These are phyloP conservation scores for Tachysurus fulvidraco DNA, from an alignment of 2,113 vertebrate genomes.

Conservation along the genomic window DNA sequence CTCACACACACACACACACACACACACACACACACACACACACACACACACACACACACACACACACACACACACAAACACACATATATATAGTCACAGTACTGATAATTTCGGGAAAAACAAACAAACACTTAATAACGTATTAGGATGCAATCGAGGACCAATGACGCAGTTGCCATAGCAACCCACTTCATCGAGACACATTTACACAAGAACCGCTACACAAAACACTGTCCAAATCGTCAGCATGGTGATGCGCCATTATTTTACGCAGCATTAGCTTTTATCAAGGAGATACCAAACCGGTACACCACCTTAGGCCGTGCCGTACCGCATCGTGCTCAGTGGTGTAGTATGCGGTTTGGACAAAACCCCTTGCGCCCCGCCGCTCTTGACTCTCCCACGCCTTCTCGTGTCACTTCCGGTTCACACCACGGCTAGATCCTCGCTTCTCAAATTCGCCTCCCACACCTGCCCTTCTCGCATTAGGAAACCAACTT, in stretches of 20 bases:
- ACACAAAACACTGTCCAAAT: neutral
- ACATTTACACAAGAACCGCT: neutral
- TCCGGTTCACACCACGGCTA: conserved; percentile 71
- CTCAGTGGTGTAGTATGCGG: neutral
- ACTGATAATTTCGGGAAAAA: neutral
- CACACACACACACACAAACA: no score
- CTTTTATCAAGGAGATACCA: neutral
- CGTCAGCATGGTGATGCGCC: neutral
- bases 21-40: no score
- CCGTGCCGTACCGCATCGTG: conserved; percentile 15
- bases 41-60: no score
- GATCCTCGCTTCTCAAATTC: conserved; percentile 64
- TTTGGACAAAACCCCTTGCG: conserved; percentile 23
- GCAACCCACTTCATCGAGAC: conserved; percentile 25
- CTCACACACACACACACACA: no score
- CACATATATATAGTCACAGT: neutral
- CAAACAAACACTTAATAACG: no score
- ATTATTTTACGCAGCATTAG: neutral
- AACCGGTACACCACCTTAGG: neutral
- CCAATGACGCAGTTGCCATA: conserved; percentile 39
- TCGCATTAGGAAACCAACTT: conserved; percentile 72
- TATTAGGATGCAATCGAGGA: neutral
- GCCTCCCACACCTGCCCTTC: conserved; percentile 55
- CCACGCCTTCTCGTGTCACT: conserved; percentile 81
- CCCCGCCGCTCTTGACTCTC: conserved; percentile 71